These are phyloP conservation scores for Pangasianodon hypophthalmus DNA, from an alignment of 2,113 vertebrate species.

Conservation along the genomic window DNA sequence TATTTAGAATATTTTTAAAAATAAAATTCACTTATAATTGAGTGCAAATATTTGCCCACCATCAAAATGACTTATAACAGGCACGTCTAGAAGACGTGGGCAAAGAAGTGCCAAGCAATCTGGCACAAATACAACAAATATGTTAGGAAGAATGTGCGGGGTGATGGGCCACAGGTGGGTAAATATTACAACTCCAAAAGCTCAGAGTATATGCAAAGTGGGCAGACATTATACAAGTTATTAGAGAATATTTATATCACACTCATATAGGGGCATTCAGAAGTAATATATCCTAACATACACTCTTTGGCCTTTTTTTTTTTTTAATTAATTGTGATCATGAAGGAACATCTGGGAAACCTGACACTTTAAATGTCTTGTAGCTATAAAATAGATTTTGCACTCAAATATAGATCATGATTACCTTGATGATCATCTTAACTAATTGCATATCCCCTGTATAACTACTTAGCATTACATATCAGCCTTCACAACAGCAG, in stretches of 20 bases:
- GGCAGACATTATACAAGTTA: neutral
- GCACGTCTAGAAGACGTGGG: neutral
- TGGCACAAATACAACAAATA: neutral
- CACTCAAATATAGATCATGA: neutral
- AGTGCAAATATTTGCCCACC: neutral
- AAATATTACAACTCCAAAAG: neutral
- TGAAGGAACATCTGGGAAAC: neutral
- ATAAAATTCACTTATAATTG: neutral
- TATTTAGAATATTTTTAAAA: neutral
- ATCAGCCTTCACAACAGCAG: neutral
- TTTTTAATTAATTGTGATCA: neutral
- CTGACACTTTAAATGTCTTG: neutral
- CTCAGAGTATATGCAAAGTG: neutral
- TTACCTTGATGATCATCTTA: neutral
- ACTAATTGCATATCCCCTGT: neutral
- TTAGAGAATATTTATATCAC: neutral
- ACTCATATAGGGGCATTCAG: neutral
- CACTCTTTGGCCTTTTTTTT: neutral
- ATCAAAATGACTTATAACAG: neutral
- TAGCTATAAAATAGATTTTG: neutral
- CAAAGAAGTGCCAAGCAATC: neutral
- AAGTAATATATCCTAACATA: neutral
- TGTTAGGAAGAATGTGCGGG: neutral
- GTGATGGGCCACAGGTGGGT: neutral
- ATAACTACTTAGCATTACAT: neutral